These are phyloP conservation scores for Papio anubis DNA, from an alignment of 2,113 vertebrate genomes.

Conservation along the genomic window DNA sequence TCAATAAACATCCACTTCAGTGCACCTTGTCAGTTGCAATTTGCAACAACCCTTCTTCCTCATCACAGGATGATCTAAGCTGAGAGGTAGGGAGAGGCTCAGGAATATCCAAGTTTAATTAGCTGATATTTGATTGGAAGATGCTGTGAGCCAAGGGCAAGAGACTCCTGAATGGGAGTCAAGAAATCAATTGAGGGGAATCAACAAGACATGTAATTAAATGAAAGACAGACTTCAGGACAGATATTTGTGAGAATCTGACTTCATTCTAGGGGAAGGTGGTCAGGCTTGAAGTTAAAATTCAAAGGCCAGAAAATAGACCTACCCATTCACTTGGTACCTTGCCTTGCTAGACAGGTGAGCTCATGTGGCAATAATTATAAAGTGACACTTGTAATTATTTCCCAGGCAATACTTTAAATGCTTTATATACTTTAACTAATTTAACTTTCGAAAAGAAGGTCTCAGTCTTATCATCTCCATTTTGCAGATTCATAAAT, in stretches of 20 bases:
- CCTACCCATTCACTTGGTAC: too few species aligned
- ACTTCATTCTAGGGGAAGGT: conserved; percentile 2
- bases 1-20: not conserved
- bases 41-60: conserved; percentile 50
- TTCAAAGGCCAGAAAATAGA: not conserved
- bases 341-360: not conserved
- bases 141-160: conserved; percentile 44
- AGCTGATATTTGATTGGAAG: conserved; percentile 48
- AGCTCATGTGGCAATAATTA: not conserved
- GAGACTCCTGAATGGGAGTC: conserved; percentile 21
- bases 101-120: conserved; percentile 46
- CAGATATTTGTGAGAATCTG: not conserved
- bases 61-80: not conserved
- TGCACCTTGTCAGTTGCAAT: conserved; percentile 49
- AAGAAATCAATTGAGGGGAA: conserved; percentile 63
- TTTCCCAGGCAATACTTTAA: not conserved
- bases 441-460: not conserved
- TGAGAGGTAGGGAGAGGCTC: conserved; percentile 27
- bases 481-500: not conserved
- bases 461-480: not conserved
- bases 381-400: not conserved
- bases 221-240: conserved; percentile 59
- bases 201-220: conserved; percentile 66
- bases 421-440: not conserved
- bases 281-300: not conserved